Conservation (phyloP, 2,113 vertebrate species). For the Eublepharis macularius region DNA sequence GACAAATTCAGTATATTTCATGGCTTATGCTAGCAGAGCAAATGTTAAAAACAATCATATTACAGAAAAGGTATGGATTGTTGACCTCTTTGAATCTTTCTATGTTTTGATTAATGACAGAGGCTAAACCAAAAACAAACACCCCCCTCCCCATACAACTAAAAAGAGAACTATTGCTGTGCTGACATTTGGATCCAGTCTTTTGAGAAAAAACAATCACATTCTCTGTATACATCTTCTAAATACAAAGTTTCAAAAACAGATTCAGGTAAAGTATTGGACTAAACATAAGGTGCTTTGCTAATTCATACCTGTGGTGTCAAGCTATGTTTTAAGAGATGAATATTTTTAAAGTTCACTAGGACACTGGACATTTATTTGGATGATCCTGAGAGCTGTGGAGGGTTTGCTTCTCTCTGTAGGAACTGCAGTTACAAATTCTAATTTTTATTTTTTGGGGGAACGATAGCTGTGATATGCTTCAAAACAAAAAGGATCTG, state of each 20-base stretch:
- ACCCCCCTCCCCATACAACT: conserved; percentile 43
- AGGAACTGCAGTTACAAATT: conserved; percentile 6
- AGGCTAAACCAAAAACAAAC: conserved; percentile 63
- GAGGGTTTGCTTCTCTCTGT: neutral
- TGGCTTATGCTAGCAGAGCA: conserved; percentile 67
- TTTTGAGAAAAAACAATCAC: conserved; percentile 41
- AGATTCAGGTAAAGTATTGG: conserved; percentile 14
- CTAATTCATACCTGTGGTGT: conserved; percentile 35
- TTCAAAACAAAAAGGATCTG: neutral
- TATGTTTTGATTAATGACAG: conserved; percentile 50
- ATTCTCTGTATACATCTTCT: conserved; percentile 28
- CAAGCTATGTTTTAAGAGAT: neutral
- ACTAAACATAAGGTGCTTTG: conserved; percentile 39
- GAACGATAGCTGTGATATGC: neutral
- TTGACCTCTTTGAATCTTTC: conserved; percentile 55
- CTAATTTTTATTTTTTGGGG: neutral
- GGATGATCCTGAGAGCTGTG: neutral
- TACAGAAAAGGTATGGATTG: conserved; percentile 67
- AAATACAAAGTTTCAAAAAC: conserved; percentile 23
- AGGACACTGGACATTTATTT: neutral
- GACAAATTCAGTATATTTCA: conserved; percentile 65
- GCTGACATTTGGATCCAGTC: conserved; percentile 32
- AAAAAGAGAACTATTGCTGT: conserved; percentile 36
- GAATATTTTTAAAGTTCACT: neutral
- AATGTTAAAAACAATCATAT: conserved; percentile 64